Evolutionary conservation across 1,140 invertebrate species (phyloP), one percentile per base, ranked within the genome.

Genomic region (Arctopsyche grandis): DNA sequence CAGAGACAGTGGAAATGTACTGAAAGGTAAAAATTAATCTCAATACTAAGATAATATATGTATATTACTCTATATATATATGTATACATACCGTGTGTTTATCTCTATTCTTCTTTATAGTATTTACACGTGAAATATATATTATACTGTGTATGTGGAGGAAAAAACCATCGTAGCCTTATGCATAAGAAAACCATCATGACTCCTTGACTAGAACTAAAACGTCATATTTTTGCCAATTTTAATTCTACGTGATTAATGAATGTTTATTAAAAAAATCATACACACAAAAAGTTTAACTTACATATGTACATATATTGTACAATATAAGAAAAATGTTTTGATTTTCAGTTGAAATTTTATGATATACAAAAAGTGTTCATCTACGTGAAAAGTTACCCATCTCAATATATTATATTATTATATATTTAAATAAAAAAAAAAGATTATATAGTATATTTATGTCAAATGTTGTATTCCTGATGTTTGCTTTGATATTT

Each of bases 401-500:
- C 63, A 14, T 60, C 56, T 60, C 16, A 19, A 60, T 19, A 60
- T 21, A 60, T 19, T 66, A 66, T 26, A 66, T 26, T 52, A 52
- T 26, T 52, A 52, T 52, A 52, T n/a, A 52, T n/a, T 52, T n/a
- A 52, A 21, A 60, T 19, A 19, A 60, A 60, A 66, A 66, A 19
- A 60, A 60, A 66, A 66, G 19, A 66, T 66, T 38, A 38, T 38
- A 38, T 38, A 38, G 29, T 38, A 1, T 38, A 38, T 38, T 66
- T 66, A 66, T 66, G 63, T 66, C 22, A 24, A 60, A 60, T 60
- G 56, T 60, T 60, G 56, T 60, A 60, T 60, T 60, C 56, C 56
- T 19, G 16, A 66, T 66, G 21, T 76, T 63, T 76, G 74, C 74
- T 76, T 76, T 76, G 4, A 56, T 60, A 29, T 63, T 63, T 29